Base-by-base conservation (phyloP, 2,888 invertebrate species). In the Panzeria rudis region DNA sequence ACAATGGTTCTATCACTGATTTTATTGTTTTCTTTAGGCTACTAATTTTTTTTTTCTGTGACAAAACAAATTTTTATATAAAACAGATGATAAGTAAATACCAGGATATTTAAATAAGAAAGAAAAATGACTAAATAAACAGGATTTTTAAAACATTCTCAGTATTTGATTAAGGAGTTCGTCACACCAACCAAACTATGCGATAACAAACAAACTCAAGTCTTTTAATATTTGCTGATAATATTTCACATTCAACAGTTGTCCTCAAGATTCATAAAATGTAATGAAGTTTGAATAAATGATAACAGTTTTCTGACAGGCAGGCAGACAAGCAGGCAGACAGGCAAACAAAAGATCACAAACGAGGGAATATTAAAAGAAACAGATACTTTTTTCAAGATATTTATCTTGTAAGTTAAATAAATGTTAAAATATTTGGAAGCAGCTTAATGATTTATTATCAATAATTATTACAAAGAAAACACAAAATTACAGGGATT, bases 401-500 rank as follows among this genome's bases (percentile, higher is more conserved):
- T 77, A 61, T 78, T 71, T 71, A 79, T 79, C 78, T 79, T 32
- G n/a, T 38, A 52, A 71, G 9, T 32, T 64, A 44, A 78, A 71
- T 78, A 69, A 68, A 59, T 4, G 35, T 47, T 15, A 35, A 77
- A 47, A 76, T 32, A 9, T 20, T 25, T 44, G 25, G 41, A 32
- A 41, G 71, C 52, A 29, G 52, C 2, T 25, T 44, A 56, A 47
- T 56, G 79, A 79, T 72, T 71, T 72, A 56, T 79, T 47, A 72
- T 56, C n/a, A 29, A 25, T 23, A 54, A 62, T 69, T 78, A 20
- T 17, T 20, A 38, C 5, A 77, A 47, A 75, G 35, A 75, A 32
- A n/a, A 29, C 0, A 4, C 11, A 32, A 1, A 32, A 38, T 15
- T 9, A 9, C 1, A 32, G 8, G 38, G 11, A 35, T 3, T n/a